Evolutionary conservation across 2,113 vertebrate species (phyloP).

Genomic region (Dendrocopos noguchii): DNA sequence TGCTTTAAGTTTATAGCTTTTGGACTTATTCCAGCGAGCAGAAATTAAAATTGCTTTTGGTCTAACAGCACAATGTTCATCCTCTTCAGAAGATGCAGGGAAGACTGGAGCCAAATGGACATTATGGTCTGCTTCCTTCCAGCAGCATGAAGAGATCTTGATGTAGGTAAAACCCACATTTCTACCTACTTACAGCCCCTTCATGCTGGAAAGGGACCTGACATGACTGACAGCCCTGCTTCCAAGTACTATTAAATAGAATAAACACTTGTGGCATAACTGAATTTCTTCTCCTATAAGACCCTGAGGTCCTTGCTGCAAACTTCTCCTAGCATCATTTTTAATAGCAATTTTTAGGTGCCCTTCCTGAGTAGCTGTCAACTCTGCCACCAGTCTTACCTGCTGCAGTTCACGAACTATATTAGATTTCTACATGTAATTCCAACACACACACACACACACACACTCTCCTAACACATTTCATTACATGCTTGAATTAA

Average conservation of each 20-base stretch:
- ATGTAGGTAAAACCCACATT: background rate
- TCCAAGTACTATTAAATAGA: background rate
- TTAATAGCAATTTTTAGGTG: constrained; percentile 1
- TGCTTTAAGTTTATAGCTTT: constrained; percentile 10
- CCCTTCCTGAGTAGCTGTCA: constrained; percentile 21
- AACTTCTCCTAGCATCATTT: background rate
- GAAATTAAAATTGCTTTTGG: constrained; percentile 27
- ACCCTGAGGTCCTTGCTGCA: background rate
- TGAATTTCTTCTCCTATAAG: background rate
- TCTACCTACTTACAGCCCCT: background rate
- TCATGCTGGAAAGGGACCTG: background rate
- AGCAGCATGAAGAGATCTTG: background rate
- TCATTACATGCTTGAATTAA: constrained; percentile 84
- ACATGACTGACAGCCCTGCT: background rate
- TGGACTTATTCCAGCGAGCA: background rate
- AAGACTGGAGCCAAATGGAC: background rate
- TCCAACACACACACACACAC: constrained; percentile 26
- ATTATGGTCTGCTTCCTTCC: background rate
- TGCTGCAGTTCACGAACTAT: constrained; percentile 3
- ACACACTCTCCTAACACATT: constrained; percentile 56
- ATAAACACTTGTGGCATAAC: background rate
- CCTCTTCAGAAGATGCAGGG: background rate
- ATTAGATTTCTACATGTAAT: constrained; percentile 67
- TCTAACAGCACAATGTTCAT: background rate
- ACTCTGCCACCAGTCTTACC: constrained; percentile 52